Base-by-base conservation (phyloP, 2,888 invertebrate genomes). In the Phoronis australis region DNA sequence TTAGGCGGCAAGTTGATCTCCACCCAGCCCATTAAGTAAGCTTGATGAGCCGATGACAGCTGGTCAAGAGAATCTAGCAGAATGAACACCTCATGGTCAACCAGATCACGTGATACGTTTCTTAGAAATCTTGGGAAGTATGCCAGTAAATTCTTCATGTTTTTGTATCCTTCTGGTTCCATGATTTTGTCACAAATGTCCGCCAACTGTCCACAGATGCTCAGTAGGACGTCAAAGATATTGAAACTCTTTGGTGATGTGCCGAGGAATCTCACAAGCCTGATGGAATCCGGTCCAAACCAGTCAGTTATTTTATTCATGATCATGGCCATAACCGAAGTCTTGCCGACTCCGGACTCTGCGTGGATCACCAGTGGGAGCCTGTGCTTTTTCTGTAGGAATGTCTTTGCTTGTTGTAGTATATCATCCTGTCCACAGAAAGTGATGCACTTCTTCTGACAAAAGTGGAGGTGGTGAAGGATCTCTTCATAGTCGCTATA, bases 191-290 rank as follows among this genome's bases (percentile, higher is more conserved):
- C 26, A 37, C 42, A 57, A 1, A 45, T 37, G 3, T 47, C 22
- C 24, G 42, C 44, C 5, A 65, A 56, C 48, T 66, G 66, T 2
- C 35, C 35, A 24, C 59, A 56, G 2, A 62, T 44, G 26, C 59
- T 63, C n/a, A 52, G 27, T 12, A 64, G 43, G 9, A 55, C 45
- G 4, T 44, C 41, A 20, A 56, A 47, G 1, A 63, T 58, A n/a
- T 59, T 52, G 3, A 59, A 57, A n/a, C 64, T 61, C 25, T 54
- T 54, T 0, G 64, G 58, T 5, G 65, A 61, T 2, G 66, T 65
- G 3, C 65, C 64, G 2, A 65, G 51, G 50, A 62, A 64, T n/a
- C 66, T 43, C 2, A 60, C 38, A 5, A 65, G 51, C 24, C 53
- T 40, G 15, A 58, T 43, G 31, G 44, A 49, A 9, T 54, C 37